Evolutionary conservation across 2,113 vertebrate genomes (phyloP), one percentile per base, ranked within the genome.

Genomic region (Gila orcuttii): DNA sequence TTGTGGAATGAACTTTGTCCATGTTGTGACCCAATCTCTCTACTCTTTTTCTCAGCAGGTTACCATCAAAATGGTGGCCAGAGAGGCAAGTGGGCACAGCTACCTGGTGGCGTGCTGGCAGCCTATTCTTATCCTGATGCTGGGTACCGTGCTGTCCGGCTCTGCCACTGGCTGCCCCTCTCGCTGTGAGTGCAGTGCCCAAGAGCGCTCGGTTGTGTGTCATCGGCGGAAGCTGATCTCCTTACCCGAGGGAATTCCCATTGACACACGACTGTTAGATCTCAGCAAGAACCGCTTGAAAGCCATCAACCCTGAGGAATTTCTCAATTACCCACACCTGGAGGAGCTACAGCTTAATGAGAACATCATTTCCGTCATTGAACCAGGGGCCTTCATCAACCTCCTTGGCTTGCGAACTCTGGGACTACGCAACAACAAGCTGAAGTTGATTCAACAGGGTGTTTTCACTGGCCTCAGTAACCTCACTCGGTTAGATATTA

Each of bases 51-150:
- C 88, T 78, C 91, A 92, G 83, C 93, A 99, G 98, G 97, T 97
- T 95, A 97, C 94, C 93, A 96, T 95, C 94, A 97, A 96, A 96
- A 99, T 99, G 98, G 95, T 96, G 95, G 94, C 91, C 83, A 96
- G 95, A 91, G 95, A 96, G 89, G 94, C 92, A 91, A 97, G 96
- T 88, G 96, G 97, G 95, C 96, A 96, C 95, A 97, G 96, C 96
- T 97, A 97, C 95, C 95, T 98, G 93, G 95, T 98, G 95, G 96
- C 97, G 87, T 99, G 98, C 96, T 99, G 97, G 97, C 98, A 98
- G 96, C 97, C 98, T 84, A 97, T 99, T 91, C 97, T 99, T 91
- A 95, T 99, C 88, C 96, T 99, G 93, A 96, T 99, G 95, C 92
- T 99, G 92, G 97, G 97, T 86, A 98, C 97, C 2, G 97, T 98